Percentiles rank a stretch among this genome's conserved stretches.
phyloP scores from a whole-genome alignment of 2,888 invertebrate genomes.

The Cryptus armator region DNA sequence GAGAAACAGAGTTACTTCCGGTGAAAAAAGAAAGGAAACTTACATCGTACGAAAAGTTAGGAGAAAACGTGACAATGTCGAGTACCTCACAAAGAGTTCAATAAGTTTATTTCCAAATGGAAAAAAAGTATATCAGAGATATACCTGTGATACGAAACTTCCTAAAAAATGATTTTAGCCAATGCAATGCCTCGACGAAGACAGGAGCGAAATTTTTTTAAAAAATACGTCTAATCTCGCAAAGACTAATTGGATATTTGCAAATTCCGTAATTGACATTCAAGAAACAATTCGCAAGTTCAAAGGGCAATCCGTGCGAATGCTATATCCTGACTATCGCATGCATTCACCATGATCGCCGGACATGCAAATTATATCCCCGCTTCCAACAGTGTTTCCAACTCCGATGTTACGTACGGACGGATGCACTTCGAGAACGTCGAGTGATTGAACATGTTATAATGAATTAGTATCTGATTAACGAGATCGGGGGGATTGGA shows the following conservation, averaged over 20 bases:
- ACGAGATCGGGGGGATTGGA: constrained; percentile 43
- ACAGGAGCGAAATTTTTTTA: background rate
- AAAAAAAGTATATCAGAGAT: too few relatives aligned
- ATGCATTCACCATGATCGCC: constrained; percentile 76
- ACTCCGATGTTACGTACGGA: constrained; percentile 60
- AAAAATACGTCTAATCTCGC: background rate
- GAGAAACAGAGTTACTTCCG: too few relatives aligned
- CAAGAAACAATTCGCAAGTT: constrained; percentile 13
- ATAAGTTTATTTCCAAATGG: too few relatives aligned
- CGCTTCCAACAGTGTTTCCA: constrained; percentile 41
- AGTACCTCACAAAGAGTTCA: too few relatives aligned
- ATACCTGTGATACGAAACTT: background rate
- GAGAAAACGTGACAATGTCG: too few relatives aligned
- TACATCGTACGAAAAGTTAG: too few relatives aligned
- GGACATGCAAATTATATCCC: constrained; percentile 76
- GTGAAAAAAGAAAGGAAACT: too few relatives aligned
- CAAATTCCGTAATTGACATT: background rate
- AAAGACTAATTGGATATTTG: background rate
- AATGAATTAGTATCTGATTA: constrained; percentile 69
- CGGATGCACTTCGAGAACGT: constrained; percentile 69
- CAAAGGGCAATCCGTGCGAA: constrained; percentile 5
- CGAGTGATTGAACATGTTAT: constrained; percentile 68
- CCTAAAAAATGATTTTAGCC: background rate
- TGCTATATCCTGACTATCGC: constrained; percentile 21
- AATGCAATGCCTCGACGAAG: background rate